Base-by-base conservation (phyloP, 2,888 invertebrate species). In the Ormyrus labotus region DNA sequence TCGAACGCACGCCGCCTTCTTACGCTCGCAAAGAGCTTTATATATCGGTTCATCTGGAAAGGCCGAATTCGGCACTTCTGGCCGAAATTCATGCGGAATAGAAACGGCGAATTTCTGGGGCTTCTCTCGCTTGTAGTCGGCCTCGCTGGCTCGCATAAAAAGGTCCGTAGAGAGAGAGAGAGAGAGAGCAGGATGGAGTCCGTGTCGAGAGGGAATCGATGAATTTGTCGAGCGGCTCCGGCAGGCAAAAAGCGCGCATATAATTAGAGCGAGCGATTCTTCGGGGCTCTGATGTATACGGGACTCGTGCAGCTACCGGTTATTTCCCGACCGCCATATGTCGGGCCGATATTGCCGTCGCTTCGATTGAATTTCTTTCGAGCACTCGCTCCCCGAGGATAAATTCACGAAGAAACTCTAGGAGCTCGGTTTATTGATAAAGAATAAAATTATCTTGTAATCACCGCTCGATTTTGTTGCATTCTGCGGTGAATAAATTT, bases 101-200 rank as follows among this genome's bases (percentile, higher is more conserved):
- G 75, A 71, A 80, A 80, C 70, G 80, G 69, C 75, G 80, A 75
- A 80, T 80, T 80, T 80, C 50, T 10, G 1, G 7, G 48, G 34
- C 50, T 34, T 34, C 34, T 34, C 11, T n/a, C 45, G 13, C 34
- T 34, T 34, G 34, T 34, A 34, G 34, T 34, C 34, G 34, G 34
- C 34, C 34, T 34, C 34, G 5, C 11, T 45, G 61, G 8, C 34
- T 57, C 50, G 64, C 48, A 70, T 48, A 70, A 64, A 70, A 57
- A 77, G 58, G 45, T 6, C 68, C 68, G 47, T 2, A 34, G 34
- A 34, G 34, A 34, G 34, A 34, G 34, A 34, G 34, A 34, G 34
- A 34, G 34, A 34, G 34, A 34, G 34, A 34, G 34, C 34, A 34
- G 34, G 34, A 34, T 2, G 11, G 58, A 19, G 19, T n/a, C 45